Conservation (phyloP, 2,888 invertebrate genomes). For the Neuroscelio doddi region DNA sequence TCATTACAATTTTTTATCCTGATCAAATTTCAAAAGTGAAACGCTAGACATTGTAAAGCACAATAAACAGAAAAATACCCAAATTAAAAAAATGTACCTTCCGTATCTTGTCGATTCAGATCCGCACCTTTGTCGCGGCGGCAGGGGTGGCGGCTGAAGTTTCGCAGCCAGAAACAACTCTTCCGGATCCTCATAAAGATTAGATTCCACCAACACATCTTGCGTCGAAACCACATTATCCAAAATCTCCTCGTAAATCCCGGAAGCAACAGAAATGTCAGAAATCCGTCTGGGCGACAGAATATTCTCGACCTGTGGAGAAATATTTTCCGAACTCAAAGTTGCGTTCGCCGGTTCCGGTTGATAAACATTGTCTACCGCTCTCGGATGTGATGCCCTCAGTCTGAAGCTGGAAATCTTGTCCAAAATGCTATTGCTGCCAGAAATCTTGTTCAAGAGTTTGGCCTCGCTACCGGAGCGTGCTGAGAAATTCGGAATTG, state of each 20-base stretch:
- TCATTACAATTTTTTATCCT: too few relatives aligned
- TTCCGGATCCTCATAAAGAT: constrained; percentile 69
- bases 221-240: too few relatives aligned
- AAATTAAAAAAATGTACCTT: constrained; percentile 42
- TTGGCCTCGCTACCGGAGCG: constrained; percentile 57
- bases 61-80: constrained; percentile 6
- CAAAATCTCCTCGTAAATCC: constrained; percentile 80
- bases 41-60: too few relatives aligned
- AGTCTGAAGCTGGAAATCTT: constrained; percentile 48
- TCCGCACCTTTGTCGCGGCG: constrained; percentile 69
- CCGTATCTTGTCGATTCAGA: constrained; percentile 55
- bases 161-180: constrained; percentile 61
- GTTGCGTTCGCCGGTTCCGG: constrained; percentile 50
- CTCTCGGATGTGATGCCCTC: constrained; percentile 44
- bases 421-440: constrained; percentile 39
- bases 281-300: constrained; percentile 74
- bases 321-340: constrained; percentile 10
- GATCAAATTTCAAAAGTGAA: too few relatives aligned
- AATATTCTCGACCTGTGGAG: background rate
- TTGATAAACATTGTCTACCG: constrained; percentile 64
- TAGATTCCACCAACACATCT: constrained; percentile 37
- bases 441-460: constrained; percentile 46
- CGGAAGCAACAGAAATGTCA: constrained; percentile 77
- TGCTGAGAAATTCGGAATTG: too few relatives aligned
- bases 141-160: constrained; percentile 72